Conservation (phyloP, 2,113 vertebrate species). For the Stigmatopora argus region DNA sequence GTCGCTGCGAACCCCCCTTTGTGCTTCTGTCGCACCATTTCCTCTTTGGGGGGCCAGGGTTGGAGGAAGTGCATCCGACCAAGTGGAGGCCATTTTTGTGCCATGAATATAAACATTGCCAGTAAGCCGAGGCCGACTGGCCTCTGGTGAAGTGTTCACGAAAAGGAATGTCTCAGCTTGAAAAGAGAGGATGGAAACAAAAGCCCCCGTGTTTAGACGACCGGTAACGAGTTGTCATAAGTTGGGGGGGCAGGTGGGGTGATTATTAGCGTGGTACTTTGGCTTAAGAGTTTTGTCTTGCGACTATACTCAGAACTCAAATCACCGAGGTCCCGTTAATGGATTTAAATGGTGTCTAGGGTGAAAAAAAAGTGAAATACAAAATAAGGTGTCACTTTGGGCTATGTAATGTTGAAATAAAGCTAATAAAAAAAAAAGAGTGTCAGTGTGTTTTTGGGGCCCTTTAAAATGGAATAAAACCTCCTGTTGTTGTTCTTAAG, state of each 20-base stretch:
- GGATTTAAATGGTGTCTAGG: background rate
- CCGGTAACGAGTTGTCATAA: conserved; percentile 12
- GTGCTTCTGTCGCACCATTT: conserved; percentile 1
- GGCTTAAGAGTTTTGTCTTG: background rate
- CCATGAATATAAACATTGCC: conserved; percentile 27
- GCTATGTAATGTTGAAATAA: background rate
- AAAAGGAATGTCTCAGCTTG: conserved; percentile 47
- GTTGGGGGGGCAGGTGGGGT: background rate
- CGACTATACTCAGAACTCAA: background rate
- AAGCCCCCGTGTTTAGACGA: conserved; percentile 23
- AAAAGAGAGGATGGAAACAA: conserved; percentile 10
- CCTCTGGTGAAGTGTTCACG: conserved; percentile 23
- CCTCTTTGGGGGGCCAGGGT: background rate
- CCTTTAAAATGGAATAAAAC: conserved; percentile 32
- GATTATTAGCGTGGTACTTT: background rate
- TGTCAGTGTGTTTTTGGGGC: background rate
- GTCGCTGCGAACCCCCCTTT: background rate
- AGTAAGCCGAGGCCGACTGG: conserved; percentile 8
- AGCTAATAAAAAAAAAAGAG: background rate
- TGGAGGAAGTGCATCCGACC: background rate
- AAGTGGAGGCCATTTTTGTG: conserved; percentile 11
- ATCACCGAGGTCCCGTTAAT: background rate
- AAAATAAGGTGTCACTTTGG: background rate
- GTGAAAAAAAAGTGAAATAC: background rate
- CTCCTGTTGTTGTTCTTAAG: conserved; percentile 1